Evolutionary conservation across 2,888 invertebrate genomes (phyloP), one percentile per base, ranked within the genome.

Genomic region (Rutpela maculata): DNA sequence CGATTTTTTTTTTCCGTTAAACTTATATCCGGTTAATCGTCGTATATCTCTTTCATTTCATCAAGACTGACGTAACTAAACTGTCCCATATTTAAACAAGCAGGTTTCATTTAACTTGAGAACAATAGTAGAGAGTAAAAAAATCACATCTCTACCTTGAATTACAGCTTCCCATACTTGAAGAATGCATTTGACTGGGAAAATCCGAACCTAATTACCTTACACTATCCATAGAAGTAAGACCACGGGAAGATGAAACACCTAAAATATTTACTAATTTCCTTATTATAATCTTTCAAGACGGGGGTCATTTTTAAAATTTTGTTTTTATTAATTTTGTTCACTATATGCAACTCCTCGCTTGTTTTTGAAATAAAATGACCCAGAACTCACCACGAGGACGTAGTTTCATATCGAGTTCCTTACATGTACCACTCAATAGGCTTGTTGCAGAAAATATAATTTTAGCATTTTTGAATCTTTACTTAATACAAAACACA

Each of bases 91-190:
- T 50, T 50, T 15, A n/a, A n/a, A 2, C 15, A 50, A 50, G 50
- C 50, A 50, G 50, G 1, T 6, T 15, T 43, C 7, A 11, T 5
- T 1, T 12, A 2, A 9, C 31, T 35, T 35, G 50, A 50, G n/a
- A 50, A 50, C 50, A 50, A 50, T 50, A n/a, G 50, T 50, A 50
- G 6, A 15, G 15, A 50, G 15, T 50, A 43, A 43, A 43, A 56
- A 59, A 59, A 59, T 18, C 11, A 22, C 15, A 55, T n/a, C 56
- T 67, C 22, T 67, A 55, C 67, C 55, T 56, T 67, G 67, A 65
- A 26, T 26, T 55, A 10, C 19, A 65, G 35, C 17, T 10, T 26
- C 22, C 17, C 31, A 9, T 50, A 12, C 12, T 12, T n/a, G 10
- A 9, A 55, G 55, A 67, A 31, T 69, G 57, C 57, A 69, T 56